phyloP scores from a whole-genome alignment of 2,113 vertebrate species.

The Nymphicus hollandicus region DNA sequence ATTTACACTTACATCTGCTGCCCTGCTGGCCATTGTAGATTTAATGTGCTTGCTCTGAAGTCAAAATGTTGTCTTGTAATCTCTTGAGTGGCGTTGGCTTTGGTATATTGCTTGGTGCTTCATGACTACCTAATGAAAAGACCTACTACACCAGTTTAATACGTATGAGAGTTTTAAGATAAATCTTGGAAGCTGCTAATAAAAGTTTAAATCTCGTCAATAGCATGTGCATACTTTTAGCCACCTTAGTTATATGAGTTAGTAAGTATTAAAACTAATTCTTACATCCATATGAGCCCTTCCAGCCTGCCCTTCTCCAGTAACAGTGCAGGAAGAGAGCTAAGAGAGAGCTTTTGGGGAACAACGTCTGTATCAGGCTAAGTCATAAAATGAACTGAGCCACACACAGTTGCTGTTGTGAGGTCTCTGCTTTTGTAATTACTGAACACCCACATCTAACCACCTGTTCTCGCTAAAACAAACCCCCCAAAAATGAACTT shows the following conservation, averaged over 20 bases:
- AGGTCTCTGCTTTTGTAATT: background rate
- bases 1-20: background rate
- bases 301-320: background rate
- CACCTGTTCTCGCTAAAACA: background rate
- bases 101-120: background rate
- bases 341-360: background rate
- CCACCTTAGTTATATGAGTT: background rate
- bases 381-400: background rate
- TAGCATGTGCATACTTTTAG: background rate
- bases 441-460: background rate
- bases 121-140: background rate
- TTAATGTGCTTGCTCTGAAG: background rate
- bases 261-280: background rate
- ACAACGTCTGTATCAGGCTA: background rate
- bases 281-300: background rate
- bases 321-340: background rate
- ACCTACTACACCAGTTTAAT: background rate
- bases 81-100: background rate
- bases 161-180: fast-evolving
- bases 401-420: background rate
- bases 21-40: background rate
- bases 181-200: background rate
- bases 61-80: background rate
- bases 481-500: background rate
- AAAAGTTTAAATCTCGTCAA: background rate